These are phyloP conservation scores for Drosophila pseudoobscura DNA, from an alignment of 1,140 invertebrate species.

Conservation along the genomic window DNA sequence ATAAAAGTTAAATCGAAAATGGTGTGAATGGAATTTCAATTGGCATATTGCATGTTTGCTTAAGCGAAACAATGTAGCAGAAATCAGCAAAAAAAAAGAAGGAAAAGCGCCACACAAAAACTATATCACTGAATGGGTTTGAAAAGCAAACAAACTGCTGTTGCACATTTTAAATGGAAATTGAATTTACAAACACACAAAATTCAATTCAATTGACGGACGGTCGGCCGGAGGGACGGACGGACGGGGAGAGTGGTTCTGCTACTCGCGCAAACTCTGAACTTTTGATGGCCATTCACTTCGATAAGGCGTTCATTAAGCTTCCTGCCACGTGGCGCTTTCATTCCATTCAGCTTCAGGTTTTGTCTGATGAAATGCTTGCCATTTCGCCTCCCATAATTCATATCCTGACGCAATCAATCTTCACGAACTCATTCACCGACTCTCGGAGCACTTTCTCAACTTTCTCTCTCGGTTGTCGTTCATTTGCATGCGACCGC, in stretches of 20 bases:
- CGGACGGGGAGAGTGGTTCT: neutral
- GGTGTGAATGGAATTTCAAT: constrained; percentile 59
- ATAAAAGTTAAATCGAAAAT: constrained; percentile 43
- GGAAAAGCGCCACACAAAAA: constrained; percentile 6
- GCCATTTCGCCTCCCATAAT: constrained; percentile 34
- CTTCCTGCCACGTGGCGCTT: constrained; percentile 25
- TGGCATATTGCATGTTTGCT: constrained; percentile 42
- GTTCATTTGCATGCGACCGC: constrained; percentile 53
- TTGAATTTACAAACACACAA: constrained; percentile 23
- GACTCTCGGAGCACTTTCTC: constrained; percentile 23
- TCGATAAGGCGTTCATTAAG: constrained; percentile 26
- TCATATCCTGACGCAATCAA: constrained; percentile 53
- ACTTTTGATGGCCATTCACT: constrained; percentile 8
- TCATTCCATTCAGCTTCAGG: constrained; percentile 1
- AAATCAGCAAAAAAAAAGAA: neutral
- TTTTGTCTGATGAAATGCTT: constrained; percentile 7
- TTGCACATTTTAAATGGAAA: constrained; percentile 27
- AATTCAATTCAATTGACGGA: neutral
- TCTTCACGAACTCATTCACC: constrained; percentile 29
- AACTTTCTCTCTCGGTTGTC: constrained; percentile 21
- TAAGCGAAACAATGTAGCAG: constrained; percentile 20
- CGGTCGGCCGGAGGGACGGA: neutral
- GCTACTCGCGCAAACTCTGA: constrained; percentile 1
- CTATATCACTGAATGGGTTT: constrained; percentile 22
- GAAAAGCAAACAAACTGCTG: constrained; percentile 31